Conservation (phyloP, 2,888 invertebrate species). For the Keiferia lycopersicella region DNA sequence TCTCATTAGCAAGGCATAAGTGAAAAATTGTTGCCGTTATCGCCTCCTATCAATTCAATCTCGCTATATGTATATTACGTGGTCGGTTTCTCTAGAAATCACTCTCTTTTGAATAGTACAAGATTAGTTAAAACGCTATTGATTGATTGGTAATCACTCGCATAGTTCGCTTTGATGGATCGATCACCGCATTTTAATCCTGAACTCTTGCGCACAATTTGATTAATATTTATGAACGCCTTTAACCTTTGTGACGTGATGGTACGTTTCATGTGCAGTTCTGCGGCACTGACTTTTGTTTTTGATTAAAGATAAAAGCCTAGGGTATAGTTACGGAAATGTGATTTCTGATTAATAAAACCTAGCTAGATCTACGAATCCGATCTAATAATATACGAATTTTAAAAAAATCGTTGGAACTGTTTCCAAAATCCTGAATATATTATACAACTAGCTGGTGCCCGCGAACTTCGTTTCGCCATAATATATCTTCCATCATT, state of each 20-base stretch:
- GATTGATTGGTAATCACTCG: constrained; percentile 55
- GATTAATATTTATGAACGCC: constrained; percentile 23
- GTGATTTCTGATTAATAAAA: too few species aligned
- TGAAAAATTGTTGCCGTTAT: constrained; percentile 48
- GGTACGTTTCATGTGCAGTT: constrained; percentile 5
- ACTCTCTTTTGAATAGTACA: constrained; percentile 42
- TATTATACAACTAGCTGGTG: too few species aligned
- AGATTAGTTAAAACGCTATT: constrained; percentile 48
- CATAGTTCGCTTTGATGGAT: constrained; percentile 34
- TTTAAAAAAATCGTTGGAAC: too few species aligned
- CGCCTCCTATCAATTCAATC: constrained; percentile 31
- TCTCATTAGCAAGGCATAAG: constrained; percentile 57
- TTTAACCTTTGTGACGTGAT: constrained; percentile 24
- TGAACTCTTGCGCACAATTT: constrained; percentile 22
- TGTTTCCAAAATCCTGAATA: too few species aligned
- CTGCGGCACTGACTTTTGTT: constrained; percentile 6
- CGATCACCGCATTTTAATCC: constrained; percentile 25
- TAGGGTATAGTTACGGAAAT: too few species aligned
- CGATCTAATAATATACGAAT: too few species aligned
- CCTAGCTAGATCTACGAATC: too few species aligned
- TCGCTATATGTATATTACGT: constrained; percentile 32
- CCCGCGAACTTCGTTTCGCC: too few species aligned
- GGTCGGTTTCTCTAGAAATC: constrained; percentile 56
- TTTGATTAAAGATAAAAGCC: not conserved
- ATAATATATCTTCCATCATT: too few species aligned